Evolutionary conservation across 2,888 invertebrate genomes (phyloP).

Genomic region (Lithophane leautieri): DNA sequence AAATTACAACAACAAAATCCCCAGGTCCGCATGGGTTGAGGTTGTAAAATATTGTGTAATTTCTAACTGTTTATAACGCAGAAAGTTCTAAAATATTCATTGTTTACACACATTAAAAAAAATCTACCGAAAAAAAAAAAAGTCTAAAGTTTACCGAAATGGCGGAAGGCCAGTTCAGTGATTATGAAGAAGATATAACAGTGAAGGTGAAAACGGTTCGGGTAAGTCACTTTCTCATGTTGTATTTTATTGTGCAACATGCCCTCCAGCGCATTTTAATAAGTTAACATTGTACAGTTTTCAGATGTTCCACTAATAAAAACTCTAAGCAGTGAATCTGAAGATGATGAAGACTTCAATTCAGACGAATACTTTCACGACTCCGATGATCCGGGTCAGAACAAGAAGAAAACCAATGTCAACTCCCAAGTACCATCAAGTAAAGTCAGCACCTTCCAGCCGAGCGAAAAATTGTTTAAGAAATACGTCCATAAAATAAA

Average conservation of each 20-base stretch:
- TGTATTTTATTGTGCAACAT: constrained; percentile 5
- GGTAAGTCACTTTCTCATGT: constrained; percentile 72
- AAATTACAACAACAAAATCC: constrained; percentile 30
- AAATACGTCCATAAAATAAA: constrained; percentile 95
- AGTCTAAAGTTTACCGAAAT: constrained; percentile 50
- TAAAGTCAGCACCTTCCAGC: constrained; percentile 93
- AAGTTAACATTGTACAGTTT: constrained; percentile 74
- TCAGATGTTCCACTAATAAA: constrained; percentile 79
- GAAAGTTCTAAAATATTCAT: not conserved
- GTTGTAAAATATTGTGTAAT: constrained; percentile 17
- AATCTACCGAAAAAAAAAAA: too few relatives aligned
- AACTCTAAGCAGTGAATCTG: constrained; percentile 74
- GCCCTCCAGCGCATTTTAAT: not conserved
- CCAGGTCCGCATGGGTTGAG: constrained; percentile 40
- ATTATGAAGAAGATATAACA: constrained; percentile 83
- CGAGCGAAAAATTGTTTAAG: constrained; percentile 94
- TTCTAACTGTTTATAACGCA: not conserved
- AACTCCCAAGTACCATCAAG: constrained; percentile 90
- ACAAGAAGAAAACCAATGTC: constrained; percentile 72
- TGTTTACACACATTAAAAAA: not conserved
- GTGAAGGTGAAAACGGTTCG: constrained; percentile 84
- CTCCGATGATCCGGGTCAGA: constrained; percentile 79
- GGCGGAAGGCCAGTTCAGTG: constrained; percentile 84
- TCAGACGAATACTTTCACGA: constrained; percentile 86
- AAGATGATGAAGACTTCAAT: constrained; percentile 79